Percentiles rank a stretch among this genome's conserved stretches.
phyloP scores from a whole-genome alignment of 2,888 invertebrate genomes.

The Autographa pulchrina region DNA sequence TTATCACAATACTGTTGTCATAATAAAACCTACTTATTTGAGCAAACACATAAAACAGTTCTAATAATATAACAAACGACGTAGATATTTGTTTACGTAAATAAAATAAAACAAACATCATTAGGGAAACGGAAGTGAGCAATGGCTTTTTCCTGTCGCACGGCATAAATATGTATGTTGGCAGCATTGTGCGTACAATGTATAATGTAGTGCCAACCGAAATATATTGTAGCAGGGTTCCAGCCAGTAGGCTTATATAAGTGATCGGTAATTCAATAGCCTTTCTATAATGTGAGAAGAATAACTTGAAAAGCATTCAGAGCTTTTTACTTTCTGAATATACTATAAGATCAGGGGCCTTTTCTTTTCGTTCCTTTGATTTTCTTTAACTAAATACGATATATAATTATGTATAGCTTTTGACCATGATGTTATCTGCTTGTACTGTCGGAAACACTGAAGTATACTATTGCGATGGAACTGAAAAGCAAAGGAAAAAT shows the following conservation, averaged over 20 bases:
- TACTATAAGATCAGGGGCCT: too few relatives aligned
- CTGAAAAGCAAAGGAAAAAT: too few relatives aligned
- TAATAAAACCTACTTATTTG: background rate
- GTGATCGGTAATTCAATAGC: conserved; percentile 3
- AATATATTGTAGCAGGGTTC: conserved; percentile 38
- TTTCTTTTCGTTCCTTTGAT: too few relatives aligned
- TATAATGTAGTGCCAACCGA: conserved; percentile 48
- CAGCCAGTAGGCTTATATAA: conserved; percentile 26
- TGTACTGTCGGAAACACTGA: too few relatives aligned
- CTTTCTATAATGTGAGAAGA: background rate
- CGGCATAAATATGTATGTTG: conserved; percentile 61
- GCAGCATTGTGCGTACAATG: conserved; percentile 48
- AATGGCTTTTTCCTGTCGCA: conserved; percentile 65
- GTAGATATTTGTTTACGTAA: conserved; percentile 45
- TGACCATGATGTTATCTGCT: too few relatives aligned
- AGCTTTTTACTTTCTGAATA: background rate
- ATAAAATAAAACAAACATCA: conserved; percentile 67
- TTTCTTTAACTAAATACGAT: too few relatives aligned
- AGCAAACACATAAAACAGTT: background rate
- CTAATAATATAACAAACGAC: conserved; percentile 32
- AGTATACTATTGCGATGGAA: too few relatives aligned
- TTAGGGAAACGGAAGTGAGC: conserved; percentile 66
- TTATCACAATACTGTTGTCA: background rate
- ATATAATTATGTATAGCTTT: too few relatives aligned
- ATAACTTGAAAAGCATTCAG: background rate